phyloP scores from a whole-genome alignment of 2,797 vertebrate genomes.

The Sebastes jordani region DNA sequence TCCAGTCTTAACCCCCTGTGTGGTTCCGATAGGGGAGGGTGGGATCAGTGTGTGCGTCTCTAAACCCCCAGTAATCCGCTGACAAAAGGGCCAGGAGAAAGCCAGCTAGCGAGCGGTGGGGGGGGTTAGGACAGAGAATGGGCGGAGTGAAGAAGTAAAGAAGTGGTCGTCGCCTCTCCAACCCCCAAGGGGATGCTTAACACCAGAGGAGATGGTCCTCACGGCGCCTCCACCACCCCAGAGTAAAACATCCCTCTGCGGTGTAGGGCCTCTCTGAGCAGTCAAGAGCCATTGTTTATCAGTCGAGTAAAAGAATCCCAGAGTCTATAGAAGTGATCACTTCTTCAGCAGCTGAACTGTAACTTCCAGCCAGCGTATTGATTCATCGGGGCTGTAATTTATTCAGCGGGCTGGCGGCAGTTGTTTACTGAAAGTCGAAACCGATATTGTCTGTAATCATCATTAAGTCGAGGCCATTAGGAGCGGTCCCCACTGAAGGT shows the following conservation, averaged over 20 bases:
- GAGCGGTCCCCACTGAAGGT: conserved; percentile 49
- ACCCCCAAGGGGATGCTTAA: conserved; percentile 66
- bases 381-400: conserved; percentile 61
- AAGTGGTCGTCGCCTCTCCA: conserved; percentile 41
- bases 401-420: conserved; percentile 48
- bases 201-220: conserved; percentile 55
- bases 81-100: conserved; percentile 69
- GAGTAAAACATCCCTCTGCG: conserved; percentile 16
- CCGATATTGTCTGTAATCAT: conserved; percentile 75
- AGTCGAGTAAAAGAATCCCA: conserved; percentile 12
- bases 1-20: conserved; percentile 70
- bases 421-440: conserved; percentile 74
- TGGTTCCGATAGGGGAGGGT: conserved; percentile 64
- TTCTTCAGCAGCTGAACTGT: conserved; percentile 32
- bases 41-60: conserved; percentile 57
- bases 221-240: background rate
- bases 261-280: conserved; percentile 8
- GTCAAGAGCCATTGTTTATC: conserved; percentile 37
- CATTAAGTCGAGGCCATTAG: conserved; percentile 71
- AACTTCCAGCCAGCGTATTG: conserved; percentile 47
- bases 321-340: conserved; percentile 22
- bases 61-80: conserved; percentile 72
- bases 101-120: conserved; percentile 36
- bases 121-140: conserved; percentile 64
- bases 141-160: conserved; percentile 66